Base-by-base conservation (phyloP, 1,140 invertebrate species). In the Lineus longissimus region DNA sequence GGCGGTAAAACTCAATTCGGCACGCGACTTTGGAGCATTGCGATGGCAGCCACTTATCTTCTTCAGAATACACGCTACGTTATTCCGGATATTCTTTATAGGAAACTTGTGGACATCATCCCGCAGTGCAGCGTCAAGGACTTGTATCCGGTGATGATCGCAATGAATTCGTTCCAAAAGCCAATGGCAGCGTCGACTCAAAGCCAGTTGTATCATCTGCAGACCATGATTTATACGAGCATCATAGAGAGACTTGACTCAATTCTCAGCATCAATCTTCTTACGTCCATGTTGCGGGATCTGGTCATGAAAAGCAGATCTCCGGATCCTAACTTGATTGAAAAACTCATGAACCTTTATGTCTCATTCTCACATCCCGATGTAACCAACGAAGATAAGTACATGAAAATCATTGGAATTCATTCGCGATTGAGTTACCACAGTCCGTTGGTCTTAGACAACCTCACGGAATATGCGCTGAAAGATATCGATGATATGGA, bases 111-210 rank as follows among this genome's bases (percentile, higher is more conserved):
- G 0, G 11, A 23, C 0, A 45, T 62, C 6, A 68, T 68, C 23
- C 67, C 67, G 11, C 57, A 65, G 22, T 66, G 64, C 47, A 51
- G 43, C 61, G 55, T 63, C 1, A 43, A 36, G 11, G 61, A 62
- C 27, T 29, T 61, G 30, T 23, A 57, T 30, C 27, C 57, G 9
- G 58, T 69, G 31, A 43, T 69, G 17, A 59, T 29, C 30, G 67
- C 57, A 23, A 36, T 69, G n/a, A 59, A 65, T 40, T 58, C 62
- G 22, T 63, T 69, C 54, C 55, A 63, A 40, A 43, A 59, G 6
- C 64, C 67, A 19, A 63, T 64, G 64, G 51, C 55, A 0, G 55
- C 63, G 11, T 30, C 47, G n/a, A 31, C 65, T 51, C 60, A 69
- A 27, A 55, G 36, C 36, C 67, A 69, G 64, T 59, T 64, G 29